phyloP scores from a whole-genome alignment of 1,140 invertebrate genomes.

The Philopotamus ludificatus region DNA sequence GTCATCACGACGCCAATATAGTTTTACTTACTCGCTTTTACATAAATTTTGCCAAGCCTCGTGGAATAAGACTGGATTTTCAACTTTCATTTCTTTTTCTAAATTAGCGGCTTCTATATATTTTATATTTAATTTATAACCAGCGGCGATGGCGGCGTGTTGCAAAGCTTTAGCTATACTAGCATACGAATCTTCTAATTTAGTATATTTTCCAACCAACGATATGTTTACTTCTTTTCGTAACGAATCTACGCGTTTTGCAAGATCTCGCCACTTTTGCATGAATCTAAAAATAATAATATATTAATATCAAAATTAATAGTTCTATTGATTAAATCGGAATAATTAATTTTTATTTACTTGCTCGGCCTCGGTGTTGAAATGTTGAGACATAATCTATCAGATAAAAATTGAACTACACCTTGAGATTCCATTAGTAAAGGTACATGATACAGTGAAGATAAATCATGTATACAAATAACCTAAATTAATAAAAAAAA shows the following conservation, averaged over 20 bases:
- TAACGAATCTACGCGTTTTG: constrained; percentile 78
- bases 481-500: no score
- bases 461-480: constrained; percentile 91
- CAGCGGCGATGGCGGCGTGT: constrained; percentile 83
- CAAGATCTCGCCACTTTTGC: constrained; percentile 87
- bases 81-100: constrained; percentile 69
- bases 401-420: constrained; percentile 81
- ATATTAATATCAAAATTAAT: neutral
- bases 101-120: constrained; percentile 91
- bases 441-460: constrained; percentile 95
- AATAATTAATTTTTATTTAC: no score
- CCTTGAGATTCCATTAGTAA: constrained; percentile 89
- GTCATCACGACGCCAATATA: no score
- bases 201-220: constrained; percentile 98
- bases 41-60: constrained; percentile 93
- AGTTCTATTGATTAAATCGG: constrained; percentile 21
- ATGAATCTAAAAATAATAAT: constrained; percentile 63
- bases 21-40: constrained; percentile 73
- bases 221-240: constrained; percentile 85
- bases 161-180: constrained; percentile 94
- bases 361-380: constrained; percentile 62
- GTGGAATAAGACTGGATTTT: constrained; percentile 82
- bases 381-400: constrained; percentile 78
- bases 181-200: constrained; percentile 93
- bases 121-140: constrained; percentile 83